Conservation (phyloP, 2,797 vertebrate species). For the Hapalemur alaotrensis region DNA sequence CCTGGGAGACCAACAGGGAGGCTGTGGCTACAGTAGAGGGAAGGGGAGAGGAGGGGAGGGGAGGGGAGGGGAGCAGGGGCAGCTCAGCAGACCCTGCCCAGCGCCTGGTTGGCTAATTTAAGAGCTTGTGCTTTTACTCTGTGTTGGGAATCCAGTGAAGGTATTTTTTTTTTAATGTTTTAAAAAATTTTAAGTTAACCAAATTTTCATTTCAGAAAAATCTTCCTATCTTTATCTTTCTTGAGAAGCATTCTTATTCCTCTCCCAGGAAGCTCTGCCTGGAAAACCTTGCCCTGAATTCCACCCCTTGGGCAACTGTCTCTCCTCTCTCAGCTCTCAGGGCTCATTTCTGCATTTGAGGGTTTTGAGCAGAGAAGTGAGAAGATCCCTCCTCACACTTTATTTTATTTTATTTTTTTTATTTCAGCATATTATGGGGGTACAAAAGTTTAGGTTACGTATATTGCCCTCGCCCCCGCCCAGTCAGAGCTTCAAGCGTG, state of each 20-base stretch:
- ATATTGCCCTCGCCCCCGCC: too few species aligned
- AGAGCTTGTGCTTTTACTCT: not conserved
- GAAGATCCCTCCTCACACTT: not conserved
- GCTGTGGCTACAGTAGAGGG: fast-evolving
- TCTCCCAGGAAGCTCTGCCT: not conserved
- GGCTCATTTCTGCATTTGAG: not conserved
- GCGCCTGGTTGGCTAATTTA: fast-evolving
- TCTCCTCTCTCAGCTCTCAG: too few species aligned
- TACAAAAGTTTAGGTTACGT: too few species aligned
- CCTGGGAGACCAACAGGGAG: not conserved
- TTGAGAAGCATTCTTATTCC: not conserved
- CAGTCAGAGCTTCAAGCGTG: too few species aligned
- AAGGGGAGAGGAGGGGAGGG: not conserved
- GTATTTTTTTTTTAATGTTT: not conserved
- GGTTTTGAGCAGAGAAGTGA: not conserved
- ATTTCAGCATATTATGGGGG: too few species aligned
- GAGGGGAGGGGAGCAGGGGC: too few species aligned
- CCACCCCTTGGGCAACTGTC: too few species aligned
- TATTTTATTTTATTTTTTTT: too few species aligned
- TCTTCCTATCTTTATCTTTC: not conserved
- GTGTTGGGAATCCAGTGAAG: not conserved
- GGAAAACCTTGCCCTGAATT: not conserved
- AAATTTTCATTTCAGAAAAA: not conserved
- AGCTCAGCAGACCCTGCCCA: fast-evolving
- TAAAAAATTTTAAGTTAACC: not conserved